Base-by-base conservation (phyloP, 2,797 vertebrate genomes). In the Selene dorsalis region DNA sequence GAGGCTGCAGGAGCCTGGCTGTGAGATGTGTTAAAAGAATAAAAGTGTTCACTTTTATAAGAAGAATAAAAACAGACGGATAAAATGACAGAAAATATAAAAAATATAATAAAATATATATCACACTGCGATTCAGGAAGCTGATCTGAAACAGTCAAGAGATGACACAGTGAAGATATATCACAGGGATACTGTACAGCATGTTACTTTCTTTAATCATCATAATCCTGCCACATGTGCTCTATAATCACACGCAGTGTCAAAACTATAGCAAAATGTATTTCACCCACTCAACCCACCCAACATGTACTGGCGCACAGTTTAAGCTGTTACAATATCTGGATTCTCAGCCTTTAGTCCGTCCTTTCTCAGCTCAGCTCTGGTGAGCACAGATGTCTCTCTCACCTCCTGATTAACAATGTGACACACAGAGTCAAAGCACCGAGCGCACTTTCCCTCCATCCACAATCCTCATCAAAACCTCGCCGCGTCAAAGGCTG, bases 381-480 rank as follows among this genome's bases (percentile, higher is more conserved):
- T 9, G 20, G 11, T 20, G 32, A 35, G 12, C 4, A 22, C 58
- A 73, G 52, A 45, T 47, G 63, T 69, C 56, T 75, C 45, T 66
- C 67, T 66, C 66, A 59, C 62, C 65, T 82, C 71, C 72, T 70
- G 62, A 82, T 82, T 75, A 68, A 68, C 14, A 75, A 73, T 20
- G 26, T 82, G 80, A 84, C 78, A 61, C 59, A 63, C 69, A 64
- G 57, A 85, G 73, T 72, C 59, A 30, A 77, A 77, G 55, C 72
- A 69, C 41, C 1, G n/a, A 60, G 62, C 16, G 1, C 3, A 58
- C 39, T 71, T 69, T 77, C 65, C 62, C 38, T 69, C 73, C 47
- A 68, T 75, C 65, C 61, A 28, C 45, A 68, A 38, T 71, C 72
- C 69, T 81, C 75, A 79, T 84, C 79, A 73, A 83, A 73, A 76